Evolutionary conservation across 2,797 vertebrate genomes (phyloP).

Genomic region (Halcyon chelicuti): DNA sequence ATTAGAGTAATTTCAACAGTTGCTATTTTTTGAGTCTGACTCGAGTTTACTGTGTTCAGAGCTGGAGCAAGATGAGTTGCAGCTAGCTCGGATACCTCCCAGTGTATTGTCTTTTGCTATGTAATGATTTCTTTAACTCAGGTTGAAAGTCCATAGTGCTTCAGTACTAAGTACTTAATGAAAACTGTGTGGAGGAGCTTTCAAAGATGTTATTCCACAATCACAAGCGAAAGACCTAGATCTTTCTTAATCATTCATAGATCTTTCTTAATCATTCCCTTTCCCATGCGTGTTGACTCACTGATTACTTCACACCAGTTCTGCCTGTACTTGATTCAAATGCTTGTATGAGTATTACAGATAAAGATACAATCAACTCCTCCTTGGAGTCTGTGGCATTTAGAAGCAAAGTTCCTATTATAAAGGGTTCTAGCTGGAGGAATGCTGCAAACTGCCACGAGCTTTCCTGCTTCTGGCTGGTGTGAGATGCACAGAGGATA

Average conservation of each 20-base stretch:
- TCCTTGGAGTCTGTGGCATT: neutral
- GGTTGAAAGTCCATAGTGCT: neutral
- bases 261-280: neutral
- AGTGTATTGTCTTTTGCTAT: neutral
- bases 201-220: neutral
- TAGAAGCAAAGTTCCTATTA: neutral
- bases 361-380: neutral
- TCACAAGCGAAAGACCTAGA: neutral
- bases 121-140: neutral
- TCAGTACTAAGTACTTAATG: neutral
- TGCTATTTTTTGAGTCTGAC: neutral
- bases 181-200: neutral
- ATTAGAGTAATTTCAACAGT: neutral
- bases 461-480: neutral
- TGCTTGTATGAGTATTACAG: neutral
- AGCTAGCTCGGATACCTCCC: neutral
- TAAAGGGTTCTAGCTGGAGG: neutral
- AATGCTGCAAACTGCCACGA: neutral
- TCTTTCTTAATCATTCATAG: neutral
- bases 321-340: neutral
- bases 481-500: neutral
- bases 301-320: neutral
- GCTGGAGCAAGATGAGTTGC: neutral
- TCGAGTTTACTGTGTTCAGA: neutral
- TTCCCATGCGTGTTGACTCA: fast-evolving